Base-by-base conservation (phyloP, 2,797 vertebrate genomes). In the Acanthis flammea region DNA sequence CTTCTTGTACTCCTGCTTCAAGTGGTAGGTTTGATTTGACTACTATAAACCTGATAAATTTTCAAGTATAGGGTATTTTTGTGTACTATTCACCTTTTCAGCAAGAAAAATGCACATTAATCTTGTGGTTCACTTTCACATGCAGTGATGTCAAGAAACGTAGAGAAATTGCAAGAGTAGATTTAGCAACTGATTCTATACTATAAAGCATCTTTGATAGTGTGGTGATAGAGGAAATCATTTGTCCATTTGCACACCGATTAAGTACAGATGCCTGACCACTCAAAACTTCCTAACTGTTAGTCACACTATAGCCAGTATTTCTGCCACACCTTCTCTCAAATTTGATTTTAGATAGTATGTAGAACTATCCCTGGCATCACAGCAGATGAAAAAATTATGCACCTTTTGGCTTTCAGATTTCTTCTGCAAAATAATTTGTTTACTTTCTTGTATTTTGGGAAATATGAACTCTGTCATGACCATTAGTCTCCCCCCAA, bases 401-500 rank as follows among this genome's bases (percentile, higher is more conserved):
- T n/a, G 18, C 5, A 23, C 35, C 21, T 82, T 31, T 45, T 85
- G 60, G 5, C 60, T 78, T 81, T 79, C 47, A 51, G 51, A 19
- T 58, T 86, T 66, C 47, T 80, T 78, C 60, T 37, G 47, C 30
- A 57, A 48, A 88, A 66, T 65, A 1, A 35, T 70, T 45, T 57
- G 4, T 42, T 42, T 37, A 12, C 35, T 70, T 79, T 54, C 14
- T 30, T 70, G 8, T 63, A 10, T 70, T 85, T 85, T 39, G 44
- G 51, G 35, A 79, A 76, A 37, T 45, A 27, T 0, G 12, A 76
- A 18, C 19, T 47, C 12, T 75, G 16, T 72, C 33, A 65, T 53
- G 33, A 37, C 30, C 2, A 3, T n/a, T 81, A 4, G 0, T 61
- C 55, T 78, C 18, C n/a, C 12, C 19, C 5, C 1, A 1, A 0